Percentiles rank a stretch among this genome's conserved stretches.
These are phyloP conservation scores for Struthidea cinerea DNA, from an alignment of 2,113 vertebrate genomes.

Conservation along the genomic window DNA sequence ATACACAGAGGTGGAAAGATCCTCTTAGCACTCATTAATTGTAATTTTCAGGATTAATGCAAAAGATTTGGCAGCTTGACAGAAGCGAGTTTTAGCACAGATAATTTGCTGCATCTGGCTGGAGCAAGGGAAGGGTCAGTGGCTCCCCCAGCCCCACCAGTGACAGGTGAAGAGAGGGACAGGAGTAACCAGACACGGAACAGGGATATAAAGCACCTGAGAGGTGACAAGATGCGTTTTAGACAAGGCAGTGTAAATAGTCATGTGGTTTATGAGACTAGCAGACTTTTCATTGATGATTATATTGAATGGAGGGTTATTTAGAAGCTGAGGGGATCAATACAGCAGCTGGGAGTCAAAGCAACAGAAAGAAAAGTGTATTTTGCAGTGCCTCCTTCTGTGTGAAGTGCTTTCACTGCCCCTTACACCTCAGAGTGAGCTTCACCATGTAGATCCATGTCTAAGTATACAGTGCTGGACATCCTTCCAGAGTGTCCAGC, in stretches of 20 bases:
- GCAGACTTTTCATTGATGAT: background rate
- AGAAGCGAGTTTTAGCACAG: slow-evolving; percentile 33
- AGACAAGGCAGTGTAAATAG: background rate
- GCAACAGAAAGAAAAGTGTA: background rate
- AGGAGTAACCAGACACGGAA: background rate
- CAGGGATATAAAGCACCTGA: background rate
- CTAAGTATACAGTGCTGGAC: background rate
- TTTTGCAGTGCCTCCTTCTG: background rate
- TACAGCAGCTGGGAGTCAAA: background rate
- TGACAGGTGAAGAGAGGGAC: background rate
- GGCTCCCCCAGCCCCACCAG: background rate
- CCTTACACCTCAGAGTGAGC: background rate
- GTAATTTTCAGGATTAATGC: slow-evolving; percentile 61
- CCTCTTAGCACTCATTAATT: slow-evolving; percentile 62
- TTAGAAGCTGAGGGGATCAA: slow-evolving; percentile 26
- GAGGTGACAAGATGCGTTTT: background rate
- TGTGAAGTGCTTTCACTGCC: background rate
- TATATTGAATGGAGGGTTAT: background rate
- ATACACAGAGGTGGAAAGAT: slow-evolving; percentile 42
- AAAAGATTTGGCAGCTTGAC: slow-evolving; percentile 58
- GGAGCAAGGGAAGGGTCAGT: slow-evolving; percentile 21
- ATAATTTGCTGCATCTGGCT: background rate
- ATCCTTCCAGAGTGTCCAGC: background rate
- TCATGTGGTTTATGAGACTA: background rate
- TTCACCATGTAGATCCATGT: background rate